These are phyloP conservation scores for Drosophila pegasa DNA, from an alignment of 2,888 invertebrate genomes.

Conservation along the genomic window DNA sequence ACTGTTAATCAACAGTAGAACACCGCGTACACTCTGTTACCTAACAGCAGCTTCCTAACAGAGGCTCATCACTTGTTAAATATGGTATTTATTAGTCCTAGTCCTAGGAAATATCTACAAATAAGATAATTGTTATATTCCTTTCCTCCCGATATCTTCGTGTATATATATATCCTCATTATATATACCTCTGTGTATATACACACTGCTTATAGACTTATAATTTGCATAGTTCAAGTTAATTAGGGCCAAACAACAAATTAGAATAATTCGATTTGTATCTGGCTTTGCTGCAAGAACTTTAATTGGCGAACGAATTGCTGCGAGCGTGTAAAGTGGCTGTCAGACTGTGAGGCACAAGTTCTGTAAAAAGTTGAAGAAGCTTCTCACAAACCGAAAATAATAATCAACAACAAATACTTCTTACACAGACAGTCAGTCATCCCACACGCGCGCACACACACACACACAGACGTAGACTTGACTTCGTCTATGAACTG, in stretches of 20 bases:
- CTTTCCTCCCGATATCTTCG: neutral
- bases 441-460: neutral
- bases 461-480: conserved; percentile 12
- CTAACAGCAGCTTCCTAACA: conserved; percentile 6
- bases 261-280: conserved; percentile 27
- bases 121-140: neutral
- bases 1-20: neutral
- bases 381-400: conserved; percentile 70
- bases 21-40: neutral
- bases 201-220: neutral
- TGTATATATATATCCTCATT: neutral
- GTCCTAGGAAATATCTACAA: no score
- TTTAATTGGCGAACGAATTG: conserved; percentile 55
- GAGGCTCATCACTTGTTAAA: neutral
- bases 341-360: conserved; percentile 29
- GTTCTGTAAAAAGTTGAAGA: conserved; percentile 58
- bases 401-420: conserved; percentile 81
- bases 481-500: conserved; percentile 59
- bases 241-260: conserved; percentile 50
- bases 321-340: conserved; percentile 32
- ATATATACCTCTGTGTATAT: neutral
- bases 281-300: conserved; percentile 25
- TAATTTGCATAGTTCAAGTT: conserved; percentile 59
- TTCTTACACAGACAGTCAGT: conserved; percentile 33
- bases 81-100: no score